Evolutionary conservation across 2,797 vertebrate genomes (phyloP), one percentile per base, ranked within the genome.

Genomic region (Enteromius fasciolatus): DNA sequence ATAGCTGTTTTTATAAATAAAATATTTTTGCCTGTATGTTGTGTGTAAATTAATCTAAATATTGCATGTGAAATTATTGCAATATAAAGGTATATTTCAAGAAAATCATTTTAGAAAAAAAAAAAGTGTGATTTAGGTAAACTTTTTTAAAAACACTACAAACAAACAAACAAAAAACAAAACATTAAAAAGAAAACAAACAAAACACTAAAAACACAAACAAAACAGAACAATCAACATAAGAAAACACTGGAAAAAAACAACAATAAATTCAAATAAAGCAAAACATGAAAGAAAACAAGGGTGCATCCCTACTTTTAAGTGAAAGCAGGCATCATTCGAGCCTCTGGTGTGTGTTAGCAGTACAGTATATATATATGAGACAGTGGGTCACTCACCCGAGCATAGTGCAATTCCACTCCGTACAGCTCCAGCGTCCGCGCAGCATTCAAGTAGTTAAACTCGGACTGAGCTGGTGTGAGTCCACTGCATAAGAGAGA

Each of bases 321-420:
- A 46, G 14, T 0, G 1, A 17, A 15, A 48, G 3, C 41, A 18
- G 41, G 17, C 15, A 46, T 46, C 7, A 2, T 44, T 48, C 23
- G 28, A 70, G 7, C 23, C 2, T 46, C 68, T 70, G 10, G 68
- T 48, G 41, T 28, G 61, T 23, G 14, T 59, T 61, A 25, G 5
- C n/a, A 44, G 75, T n/a, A n/a, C n/a, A n/a, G n/a, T n/a, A n/a
- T 63, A 63, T 18, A 63, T 41, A 25, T 46, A n/a, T n/a, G 36
- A 64, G 7, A 46, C 5, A 4, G 20, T 11, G 39, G 39, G 36
- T 76, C 67, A 83, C 95, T 96, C 94, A 99, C 98, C 96, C 96
- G 96, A 95, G 97, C 98, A 96, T 97, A 98, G 96, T 99, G 98
- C 94, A 98, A 95, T 94, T 99, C 98, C 91, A 99, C 97, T 89